Evolutionary conservation across 2,888 invertebrate genomes (phyloP).

Genomic region (Trissonchulus sp.): DNA sequence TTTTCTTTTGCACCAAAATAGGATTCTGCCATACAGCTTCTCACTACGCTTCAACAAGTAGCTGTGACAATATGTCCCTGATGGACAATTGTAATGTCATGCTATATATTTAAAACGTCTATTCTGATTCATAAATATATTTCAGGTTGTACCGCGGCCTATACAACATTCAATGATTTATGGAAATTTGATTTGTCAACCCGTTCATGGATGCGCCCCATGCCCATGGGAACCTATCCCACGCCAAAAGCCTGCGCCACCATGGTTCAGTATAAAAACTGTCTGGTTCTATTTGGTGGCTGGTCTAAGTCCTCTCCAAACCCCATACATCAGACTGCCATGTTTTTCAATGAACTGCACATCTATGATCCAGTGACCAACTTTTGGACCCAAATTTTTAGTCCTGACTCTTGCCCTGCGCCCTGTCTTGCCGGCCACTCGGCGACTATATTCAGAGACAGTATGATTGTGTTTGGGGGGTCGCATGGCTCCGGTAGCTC

Average conservation of each 20-base stretch:
- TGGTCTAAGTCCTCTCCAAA: constrained; percentile 84
- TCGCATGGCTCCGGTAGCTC: constrained; percentile 53
- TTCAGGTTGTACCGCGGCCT: constrained; percentile 77
- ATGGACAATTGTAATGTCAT: no score
- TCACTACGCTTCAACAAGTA: no score
- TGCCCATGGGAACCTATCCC: constrained; percentile 69
- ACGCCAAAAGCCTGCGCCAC: constrained; percentile 92
- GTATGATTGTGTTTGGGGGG: constrained; percentile 58
- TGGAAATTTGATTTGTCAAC: constrained; percentile 84
- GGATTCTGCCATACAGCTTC: no score
- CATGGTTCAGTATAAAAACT: constrained; percentile 76
- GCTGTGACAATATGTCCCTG: no score
- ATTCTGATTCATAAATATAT: constrained; percentile 28
- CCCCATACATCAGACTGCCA: constrained; percentile 59
- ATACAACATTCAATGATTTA: constrained; percentile 91
- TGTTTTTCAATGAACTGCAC: constrained; percentile 80
- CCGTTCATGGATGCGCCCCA: constrained; percentile 53
- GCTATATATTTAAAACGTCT: no score
- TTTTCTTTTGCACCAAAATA: no score
- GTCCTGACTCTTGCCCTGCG: constrained; percentile 26
- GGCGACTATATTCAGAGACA: constrained; percentile 66
- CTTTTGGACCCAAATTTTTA: constrained; percentile 61
- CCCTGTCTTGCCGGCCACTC: constrained; percentile 87
- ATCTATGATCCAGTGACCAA: constrained; percentile 72
- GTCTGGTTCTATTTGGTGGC: constrained; percentile 81